Evolutionary conservation across 2,888 invertebrate genomes (phyloP), one percentile per base, ranked within the genome.

Genomic region (Tenthredo notha): DNA sequence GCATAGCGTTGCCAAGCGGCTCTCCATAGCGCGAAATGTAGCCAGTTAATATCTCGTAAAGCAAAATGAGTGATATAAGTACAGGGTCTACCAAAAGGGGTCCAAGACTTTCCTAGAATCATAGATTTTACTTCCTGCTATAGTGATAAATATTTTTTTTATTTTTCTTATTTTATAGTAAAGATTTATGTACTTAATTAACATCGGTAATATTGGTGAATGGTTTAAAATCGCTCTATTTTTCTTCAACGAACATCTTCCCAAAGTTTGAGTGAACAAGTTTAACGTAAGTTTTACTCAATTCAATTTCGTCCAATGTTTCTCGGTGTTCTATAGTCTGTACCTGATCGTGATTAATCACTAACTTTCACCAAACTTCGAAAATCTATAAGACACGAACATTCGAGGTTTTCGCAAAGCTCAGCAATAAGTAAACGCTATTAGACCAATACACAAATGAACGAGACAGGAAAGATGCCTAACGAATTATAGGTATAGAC

Each of bases 31-130:
- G 83, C 50, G 18, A 83, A 83, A 65, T 83, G 67, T 83, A 83
- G 83, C 83, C 67, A 70, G 83, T 70, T 83, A 83, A 83, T 70
- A 70, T 83, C 47, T 83, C 70, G 83, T 70, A 83, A 83, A 67
- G 67, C 29, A 47, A 83, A 83, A 70, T 29, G 80, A 80, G 58
- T 61, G 80, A 80, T 25, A 50, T 61, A 80, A 21, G 61, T 37
- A 77, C 78, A 33, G 54, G 78, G 58, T 33, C 78, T 0, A n/a
- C 54, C 10, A 37, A 37, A 78, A 78, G 37, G 77, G 77, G 54
- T 15, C 25, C 15, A n/a, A 75, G 33, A 75, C 25, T 75, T 75
- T 43, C 15, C 15, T 12, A 47, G 18, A 75, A 47, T 75, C 74
- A 25, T 75, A 75, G 74, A 29, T 50, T 50, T 75, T 33, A 15